phyloP scores from a whole-genome alignment of 2,797 vertebrate genomes.

The Erithacus rubecula region DNA sequence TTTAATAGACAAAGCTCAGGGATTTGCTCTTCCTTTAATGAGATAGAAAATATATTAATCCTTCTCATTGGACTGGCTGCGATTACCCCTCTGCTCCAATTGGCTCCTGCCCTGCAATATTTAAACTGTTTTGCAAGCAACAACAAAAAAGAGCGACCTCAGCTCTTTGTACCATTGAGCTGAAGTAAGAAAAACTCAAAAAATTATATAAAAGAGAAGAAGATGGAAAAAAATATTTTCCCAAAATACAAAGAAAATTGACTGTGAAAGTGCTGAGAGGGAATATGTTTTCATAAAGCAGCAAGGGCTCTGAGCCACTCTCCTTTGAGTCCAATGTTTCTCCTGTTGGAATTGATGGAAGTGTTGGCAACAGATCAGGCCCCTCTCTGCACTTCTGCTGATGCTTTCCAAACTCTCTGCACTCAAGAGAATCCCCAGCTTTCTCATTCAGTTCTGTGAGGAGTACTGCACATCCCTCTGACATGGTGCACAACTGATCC shows the following conservation, averaged over 20 bases:
- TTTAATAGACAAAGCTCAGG: not conserved
- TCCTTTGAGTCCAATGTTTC: not conserved
- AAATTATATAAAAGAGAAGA: constrained; percentile 5
- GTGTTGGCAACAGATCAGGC: not conserved
- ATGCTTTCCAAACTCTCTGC: not conserved
- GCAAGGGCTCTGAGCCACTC: not conserved
- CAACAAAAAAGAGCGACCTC: not conserved
- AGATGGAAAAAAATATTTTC: not conserved
- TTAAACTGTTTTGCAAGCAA: constrained; percentile 15
- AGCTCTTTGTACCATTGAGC: not conserved
- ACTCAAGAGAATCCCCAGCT: accelerated
- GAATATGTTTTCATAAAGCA: not conserved
- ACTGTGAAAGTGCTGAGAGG: constrained; percentile 20
- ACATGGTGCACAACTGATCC: accelerated
- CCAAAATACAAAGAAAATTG: constrained; percentile 21
- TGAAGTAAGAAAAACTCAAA: constrained; percentile 9
- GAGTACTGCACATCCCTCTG: no score
- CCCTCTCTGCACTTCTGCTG: not conserved
- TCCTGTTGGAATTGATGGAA: accelerated
- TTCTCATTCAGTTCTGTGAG: not conserved
- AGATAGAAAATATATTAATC: not conserved
- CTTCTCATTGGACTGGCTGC: not conserved
- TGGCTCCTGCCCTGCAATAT: not conserved
- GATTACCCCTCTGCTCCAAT: not conserved
- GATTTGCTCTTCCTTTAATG: not conserved